A percentile compares a stretch with the other conserved stretches of the same genome.
phyloP scores from a whole-genome alignment of 2,888 invertebrate species.

The Drosophila meridiana region DNA sequence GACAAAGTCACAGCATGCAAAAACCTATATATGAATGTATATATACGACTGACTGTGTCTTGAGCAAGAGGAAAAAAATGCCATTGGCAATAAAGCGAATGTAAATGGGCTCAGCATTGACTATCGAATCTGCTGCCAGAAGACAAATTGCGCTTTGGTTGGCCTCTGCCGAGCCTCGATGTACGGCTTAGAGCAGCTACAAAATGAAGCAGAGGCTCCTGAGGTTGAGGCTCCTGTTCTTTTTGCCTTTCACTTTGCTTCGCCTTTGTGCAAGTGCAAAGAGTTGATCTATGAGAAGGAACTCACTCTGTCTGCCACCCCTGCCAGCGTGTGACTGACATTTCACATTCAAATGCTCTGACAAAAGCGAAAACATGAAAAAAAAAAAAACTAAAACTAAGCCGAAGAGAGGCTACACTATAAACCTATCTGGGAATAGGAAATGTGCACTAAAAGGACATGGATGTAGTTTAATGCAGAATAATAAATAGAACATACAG shows the following conservation, averaged over 20 bases:
- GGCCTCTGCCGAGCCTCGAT: constrained; percentile 24
- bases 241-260: constrained; percentile 13
- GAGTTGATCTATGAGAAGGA: constrained; percentile 60
- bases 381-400: background rate
- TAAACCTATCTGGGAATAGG: no score
- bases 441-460: background rate
- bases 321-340: constrained; percentile 78
- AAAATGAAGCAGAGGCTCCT: constrained; percentile 66
- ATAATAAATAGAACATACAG: no score
- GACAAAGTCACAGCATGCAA: constrained; percentile 60
- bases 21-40: background rate
- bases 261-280: constrained; percentile 40
- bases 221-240: constrained; percentile 17
- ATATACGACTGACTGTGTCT: constrained; percentile 10
- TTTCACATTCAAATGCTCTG: constrained; percentile 80
- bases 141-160: constrained; percentile 83
- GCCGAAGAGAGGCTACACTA: constrained; percentile 17
- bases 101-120: constrained; percentile 74
- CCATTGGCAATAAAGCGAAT: constrained; percentile 59
- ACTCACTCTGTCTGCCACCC: constrained; percentile 44
- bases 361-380: constrained; percentile 41
- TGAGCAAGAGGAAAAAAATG: constrained; percentile 14
- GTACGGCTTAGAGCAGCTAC: constrained; percentile 71
- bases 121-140: constrained; percentile 71
- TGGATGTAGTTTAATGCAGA: background rate